Percentiles rank a stretch among this genome's conserved stretches.
These are phyloP conservation scores for Caradrina kadenii DNA, from an alignment of 2,888 invertebrate genomes.

Conservation along the genomic window DNA sequence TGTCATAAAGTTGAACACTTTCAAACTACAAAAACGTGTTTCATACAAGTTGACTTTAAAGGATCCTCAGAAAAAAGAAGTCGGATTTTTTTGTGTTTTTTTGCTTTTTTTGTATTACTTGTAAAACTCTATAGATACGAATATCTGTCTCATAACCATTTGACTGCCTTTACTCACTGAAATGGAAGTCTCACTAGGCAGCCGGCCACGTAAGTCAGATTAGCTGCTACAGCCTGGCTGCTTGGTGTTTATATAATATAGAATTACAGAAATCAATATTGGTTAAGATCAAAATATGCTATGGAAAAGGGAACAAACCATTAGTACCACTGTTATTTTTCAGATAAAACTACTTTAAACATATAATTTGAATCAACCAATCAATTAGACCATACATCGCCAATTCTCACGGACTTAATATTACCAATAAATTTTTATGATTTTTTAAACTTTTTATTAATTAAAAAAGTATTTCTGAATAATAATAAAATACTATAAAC, in stretches of 20 bases:
- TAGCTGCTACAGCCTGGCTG: slow-evolving; percentile 26
- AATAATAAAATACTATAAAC: slow-evolving; percentile 70
- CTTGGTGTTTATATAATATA: slow-evolving; percentile 28
- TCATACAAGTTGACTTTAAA: slow-evolving; percentile 35
- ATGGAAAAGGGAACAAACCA: slow-evolving; percentile 57
- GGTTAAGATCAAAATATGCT: slow-evolving; percentile 57
- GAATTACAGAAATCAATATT: slow-evolving; percentile 49
- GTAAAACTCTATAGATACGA: slow-evolving; percentile 60
- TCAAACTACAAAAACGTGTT: slow-evolving; percentile 23
- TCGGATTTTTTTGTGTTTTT: slow-evolving; percentile 58
- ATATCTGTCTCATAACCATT: slow-evolving; percentile 54
- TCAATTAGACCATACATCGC: slow-evolving; percentile 67
- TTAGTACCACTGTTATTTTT: slow-evolving; percentile 62
- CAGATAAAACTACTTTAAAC: slow-evolving; percentile 60
- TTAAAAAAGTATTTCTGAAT: slow-evolving; percentile 67
- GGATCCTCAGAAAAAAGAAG: slow-evolving; percentile 41
- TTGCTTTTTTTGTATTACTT: slow-evolving; percentile 61
- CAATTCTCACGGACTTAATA: slow-evolving; percentile 70
- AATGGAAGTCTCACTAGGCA: slow-evolving; percentile 22
- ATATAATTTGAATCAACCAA: slow-evolving; percentile 60
- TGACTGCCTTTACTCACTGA: slow-evolving; percentile 47
- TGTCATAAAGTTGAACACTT: slow-evolving; percentile 17
- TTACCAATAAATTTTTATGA: slow-evolving; percentile 70
- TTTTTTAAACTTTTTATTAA: slow-evolving; percentile 70
- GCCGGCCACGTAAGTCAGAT: slow-evolving; percentile 13